phyloP scores from a whole-genome alignment of 2,888 invertebrate genomes.

The Gordius sp. region DNA sequence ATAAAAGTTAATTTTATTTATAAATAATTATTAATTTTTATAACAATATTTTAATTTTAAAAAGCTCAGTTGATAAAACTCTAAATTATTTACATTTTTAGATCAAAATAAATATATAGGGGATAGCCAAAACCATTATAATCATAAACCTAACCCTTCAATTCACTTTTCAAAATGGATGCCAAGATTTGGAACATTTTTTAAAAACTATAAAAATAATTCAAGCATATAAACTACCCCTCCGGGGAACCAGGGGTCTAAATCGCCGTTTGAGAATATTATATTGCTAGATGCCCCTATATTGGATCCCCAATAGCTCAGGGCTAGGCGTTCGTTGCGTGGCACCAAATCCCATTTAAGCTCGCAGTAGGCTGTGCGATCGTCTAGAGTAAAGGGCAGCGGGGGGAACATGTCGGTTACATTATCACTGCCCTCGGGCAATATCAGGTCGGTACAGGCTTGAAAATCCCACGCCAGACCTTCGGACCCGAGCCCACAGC shows the following conservation, averaged over 20 bases:
- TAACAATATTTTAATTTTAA: no score
- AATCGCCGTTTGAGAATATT: constrained; percentile 12
- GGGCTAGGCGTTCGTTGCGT: not conserved
- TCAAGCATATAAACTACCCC: constrained; percentile 19
- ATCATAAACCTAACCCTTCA: no score
- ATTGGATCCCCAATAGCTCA: not conserved
- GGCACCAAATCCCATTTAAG: not conserved
- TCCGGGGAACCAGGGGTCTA: constrained; percentile 15
- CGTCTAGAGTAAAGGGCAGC: not conserved
- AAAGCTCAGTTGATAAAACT: no score
- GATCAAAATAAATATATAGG: no score
- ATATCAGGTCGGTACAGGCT: not conserved
- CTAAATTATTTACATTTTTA: no score
- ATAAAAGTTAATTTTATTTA: no score
- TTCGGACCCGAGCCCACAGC: not conserved
- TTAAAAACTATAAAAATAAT: no score
- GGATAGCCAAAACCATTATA: no score
- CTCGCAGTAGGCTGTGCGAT: not conserved
- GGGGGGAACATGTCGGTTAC: not conserved
- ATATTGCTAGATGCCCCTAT: not conserved
- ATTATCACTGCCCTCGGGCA: not conserved
- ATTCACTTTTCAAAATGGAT: no score
- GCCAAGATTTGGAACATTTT: no score
- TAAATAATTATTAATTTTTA: no score
- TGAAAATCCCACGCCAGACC: constrained; percentile 4